These are phyloP conservation scores for Characodon lateralis DNA, from an alignment of 2,797 vertebrate species.

Conservation along the genomic window DNA sequence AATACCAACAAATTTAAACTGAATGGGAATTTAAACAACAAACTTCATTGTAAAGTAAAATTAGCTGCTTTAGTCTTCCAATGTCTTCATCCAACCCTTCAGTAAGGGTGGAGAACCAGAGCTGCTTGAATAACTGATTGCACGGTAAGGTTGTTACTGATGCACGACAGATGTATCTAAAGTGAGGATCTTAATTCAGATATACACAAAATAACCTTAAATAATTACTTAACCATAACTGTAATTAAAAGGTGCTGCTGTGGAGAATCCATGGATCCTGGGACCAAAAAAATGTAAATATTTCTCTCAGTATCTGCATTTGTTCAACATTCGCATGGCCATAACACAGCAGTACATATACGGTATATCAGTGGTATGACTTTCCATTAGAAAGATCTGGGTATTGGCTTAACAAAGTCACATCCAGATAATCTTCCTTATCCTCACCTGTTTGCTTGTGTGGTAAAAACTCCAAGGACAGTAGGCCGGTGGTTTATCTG, in stretches of 20 bases:
- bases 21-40: neutral
- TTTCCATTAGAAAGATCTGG: neutral
- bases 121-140: neutral
- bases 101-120: neutral
- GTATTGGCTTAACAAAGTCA: neutral
- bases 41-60: neutral
- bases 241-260: neutral
- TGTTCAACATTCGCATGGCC: neutral
- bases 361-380: neutral
- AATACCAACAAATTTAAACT: neutral
- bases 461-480: slow-evolving; percentile 91
- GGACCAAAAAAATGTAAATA: neutral
- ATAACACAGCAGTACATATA: neutral
- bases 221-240: neutral
- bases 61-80: neutral
- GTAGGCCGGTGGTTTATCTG: slow-evolving; percentile 86
- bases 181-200: neutral
- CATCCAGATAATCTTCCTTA: neutral
- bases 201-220: neutral
- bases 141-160: neutral
- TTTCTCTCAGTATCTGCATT: neutral
- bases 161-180: neutral
- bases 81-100: neutral
- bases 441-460: slow-evolving; percentile 90
- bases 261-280: neutral